Evolutionary conservation across 2,797 vertebrate species (phyloP).

Genomic region (Lepus townsendii): DNA sequence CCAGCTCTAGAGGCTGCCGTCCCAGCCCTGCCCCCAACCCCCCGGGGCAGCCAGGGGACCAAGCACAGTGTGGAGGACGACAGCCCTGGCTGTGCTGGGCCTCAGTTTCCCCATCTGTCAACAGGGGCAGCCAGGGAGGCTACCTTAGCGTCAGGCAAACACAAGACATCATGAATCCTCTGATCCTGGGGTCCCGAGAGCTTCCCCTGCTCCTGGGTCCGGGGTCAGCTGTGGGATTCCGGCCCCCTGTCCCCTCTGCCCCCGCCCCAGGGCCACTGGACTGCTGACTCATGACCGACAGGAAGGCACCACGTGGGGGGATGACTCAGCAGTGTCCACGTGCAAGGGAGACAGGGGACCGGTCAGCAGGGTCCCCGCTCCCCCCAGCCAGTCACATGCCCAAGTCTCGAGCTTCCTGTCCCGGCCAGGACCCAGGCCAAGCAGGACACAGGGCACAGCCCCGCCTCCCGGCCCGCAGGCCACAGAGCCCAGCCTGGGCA

Average conservation of each 20-base stretch:
- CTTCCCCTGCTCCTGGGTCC: too few species aligned
- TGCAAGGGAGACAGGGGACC: conserved; percentile 67
- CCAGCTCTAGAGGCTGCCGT: too few species aligned
- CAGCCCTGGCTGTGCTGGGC: background rate
- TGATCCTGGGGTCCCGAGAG: too few species aligned
- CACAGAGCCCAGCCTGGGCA: background rate
- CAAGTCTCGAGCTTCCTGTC: conserved; percentile 31
- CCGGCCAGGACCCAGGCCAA: background rate
- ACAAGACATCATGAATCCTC: too few species aligned
- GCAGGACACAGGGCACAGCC: background rate
- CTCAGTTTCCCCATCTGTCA: background rate
- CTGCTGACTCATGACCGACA: background rate
- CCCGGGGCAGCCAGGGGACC: too few species aligned
- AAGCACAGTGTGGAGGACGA: too few species aligned
- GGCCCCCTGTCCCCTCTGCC: too few species aligned
- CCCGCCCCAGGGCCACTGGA: too few species aligned
- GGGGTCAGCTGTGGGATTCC: too few species aligned
- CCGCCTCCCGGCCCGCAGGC: background rate
- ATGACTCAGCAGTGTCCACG: conserved; percentile 69
- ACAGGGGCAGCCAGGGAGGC: fast-evolving
- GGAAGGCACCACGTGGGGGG: background rate
- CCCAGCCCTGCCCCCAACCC: too few species aligned
- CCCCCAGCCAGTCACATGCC: conserved; percentile 64
- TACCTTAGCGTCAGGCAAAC: too few species aligned
- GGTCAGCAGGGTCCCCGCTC: background rate